phyloP scores from a whole-genome alignment of 2,888 invertebrate genomes.

The Orthosia gracilis region DNA sequence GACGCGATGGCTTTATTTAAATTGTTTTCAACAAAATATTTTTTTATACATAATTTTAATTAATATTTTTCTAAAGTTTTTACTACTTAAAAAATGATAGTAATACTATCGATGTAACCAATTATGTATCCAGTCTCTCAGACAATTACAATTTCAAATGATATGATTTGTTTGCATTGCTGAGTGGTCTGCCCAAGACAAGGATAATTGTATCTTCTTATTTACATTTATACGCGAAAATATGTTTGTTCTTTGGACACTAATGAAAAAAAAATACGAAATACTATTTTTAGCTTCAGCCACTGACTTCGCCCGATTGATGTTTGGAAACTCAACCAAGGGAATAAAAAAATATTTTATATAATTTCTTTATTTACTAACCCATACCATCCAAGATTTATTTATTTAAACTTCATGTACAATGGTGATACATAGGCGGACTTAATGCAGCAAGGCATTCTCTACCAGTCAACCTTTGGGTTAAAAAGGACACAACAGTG shows the following conservation, averaged over 20 bases:
- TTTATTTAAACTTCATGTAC: too few species aligned
- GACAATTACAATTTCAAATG: slow-evolving; percentile 72
- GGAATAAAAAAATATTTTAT: too few species aligned
- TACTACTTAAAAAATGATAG: background rate
- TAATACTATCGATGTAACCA: slow-evolving; percentile 44
- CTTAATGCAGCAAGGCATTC: too few species aligned
- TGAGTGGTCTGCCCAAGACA: slow-evolving; percentile 21
- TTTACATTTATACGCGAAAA: slow-evolving; percentile 36
- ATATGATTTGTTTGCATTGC: slow-evolving; percentile 60
- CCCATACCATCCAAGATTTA: too few species aligned
- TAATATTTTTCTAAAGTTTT: background rate
- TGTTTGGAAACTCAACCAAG: too few species aligned
- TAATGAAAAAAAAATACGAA: background rate
- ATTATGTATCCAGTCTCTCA: slow-evolving; percentile 51
- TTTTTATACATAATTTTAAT: background rate
- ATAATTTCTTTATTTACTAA: too few species aligned
- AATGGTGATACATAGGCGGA: too few species aligned
- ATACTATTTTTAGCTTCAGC: background rate
- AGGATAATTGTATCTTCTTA: slow-evolving; percentile 50
- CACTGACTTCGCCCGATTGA: too few species aligned
- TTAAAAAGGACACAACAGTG: too few species aligned
- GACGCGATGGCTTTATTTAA: too few species aligned
- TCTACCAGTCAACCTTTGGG: too few species aligned
- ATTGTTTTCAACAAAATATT: too few species aligned
- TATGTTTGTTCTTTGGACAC: slow-evolving; percentile 1